phyloP scores from a whole-genome alignment of 2,888 invertebrate genomes.

The Leptinotarsa peninsularis region DNA sequence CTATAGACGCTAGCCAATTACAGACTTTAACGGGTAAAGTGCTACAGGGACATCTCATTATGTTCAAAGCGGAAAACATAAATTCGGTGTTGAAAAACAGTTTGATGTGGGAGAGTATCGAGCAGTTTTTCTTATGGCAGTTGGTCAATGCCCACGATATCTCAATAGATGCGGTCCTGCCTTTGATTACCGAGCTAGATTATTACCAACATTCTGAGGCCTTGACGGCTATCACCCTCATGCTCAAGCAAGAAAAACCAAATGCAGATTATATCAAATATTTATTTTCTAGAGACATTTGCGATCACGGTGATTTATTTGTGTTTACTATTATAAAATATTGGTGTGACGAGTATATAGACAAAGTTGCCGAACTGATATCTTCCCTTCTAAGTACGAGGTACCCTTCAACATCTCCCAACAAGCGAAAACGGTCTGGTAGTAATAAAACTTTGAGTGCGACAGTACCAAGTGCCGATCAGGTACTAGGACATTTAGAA shows the following conservation, averaged over 20 bases:
- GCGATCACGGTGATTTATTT: conserved; percentile 80
- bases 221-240: conserved; percentile 86
- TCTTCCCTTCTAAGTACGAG: conserved; percentile 83
- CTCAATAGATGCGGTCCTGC: conserved; percentile 89
- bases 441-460: conserved; percentile 79
- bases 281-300: conserved; percentile 74
- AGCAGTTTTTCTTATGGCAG: conserved; percentile 98
- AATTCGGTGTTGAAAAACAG: conserved; percentile 83
- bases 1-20: conserved; percentile 89
- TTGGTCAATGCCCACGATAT: conserved; percentile 93
- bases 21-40: conserved; percentile 92
- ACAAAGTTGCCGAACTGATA: conserved; percentile 85
- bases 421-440: conserved; percentile 85
- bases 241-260: conserved; percentile 93
- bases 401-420: conserved; percentile 89
- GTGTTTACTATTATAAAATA: conserved; percentile 91
- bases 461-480: conserved; percentile 83
- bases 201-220: conserved; percentile 92
- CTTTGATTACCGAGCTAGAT: conserved; percentile 82
- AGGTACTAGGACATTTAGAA: conserved; percentile 92
- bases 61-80: conserved; percentile 84
- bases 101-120: conserved; percentile 95
- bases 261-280: conserved; percentile 87
- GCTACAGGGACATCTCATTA: conserved; percentile 75
- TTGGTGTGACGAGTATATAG: conserved; percentile 94